Conservation (phyloP, 2,888 invertebrate genomes). For the Calameuta filiformis region DNA sequence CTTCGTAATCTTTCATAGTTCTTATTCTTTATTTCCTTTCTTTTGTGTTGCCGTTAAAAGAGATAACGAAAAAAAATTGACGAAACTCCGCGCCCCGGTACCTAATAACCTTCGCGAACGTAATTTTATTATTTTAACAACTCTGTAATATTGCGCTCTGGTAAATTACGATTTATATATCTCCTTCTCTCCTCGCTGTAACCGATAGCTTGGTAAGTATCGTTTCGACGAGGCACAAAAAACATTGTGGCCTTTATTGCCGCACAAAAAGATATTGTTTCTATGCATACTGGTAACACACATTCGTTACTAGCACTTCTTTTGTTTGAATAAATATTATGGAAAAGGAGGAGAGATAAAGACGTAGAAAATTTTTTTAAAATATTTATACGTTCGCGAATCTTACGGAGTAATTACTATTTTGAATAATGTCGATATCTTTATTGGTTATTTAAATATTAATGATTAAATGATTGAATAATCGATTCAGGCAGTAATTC, state of each 20-base stretch:
- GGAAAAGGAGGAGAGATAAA: neutral
- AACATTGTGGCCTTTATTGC: neutral
- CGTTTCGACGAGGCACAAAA: neutral
- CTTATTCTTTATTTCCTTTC: conserved; percentile 4
- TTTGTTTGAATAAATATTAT: neutral
- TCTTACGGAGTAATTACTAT: neutral
- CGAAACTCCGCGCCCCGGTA: neutral
- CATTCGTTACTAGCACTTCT: neutral
- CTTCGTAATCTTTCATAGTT: conserved; percentile 1
- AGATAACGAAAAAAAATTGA: neutral
- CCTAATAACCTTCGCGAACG: neutral
- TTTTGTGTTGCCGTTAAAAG: conserved; percentile 6
- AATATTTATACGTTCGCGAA: neutral
- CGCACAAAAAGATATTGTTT: neutral
- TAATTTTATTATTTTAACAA: conserved; percentile 9
- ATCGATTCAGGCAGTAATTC: too few relatives aligned
- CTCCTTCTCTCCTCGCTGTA: neutral
- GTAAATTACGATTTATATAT: conserved; percentile 3
- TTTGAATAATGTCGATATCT: neutral
- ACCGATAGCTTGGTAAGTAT: neutral
- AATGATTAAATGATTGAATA: too few relatives aligned
- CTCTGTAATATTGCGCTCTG: neutral
- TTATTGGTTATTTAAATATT: neutral
- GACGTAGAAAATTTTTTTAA: neutral
- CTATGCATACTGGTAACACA: neutral